Conservation (phyloP, 2,113 vertebrate species). For the Sylvilagus bachmani region DNA sequence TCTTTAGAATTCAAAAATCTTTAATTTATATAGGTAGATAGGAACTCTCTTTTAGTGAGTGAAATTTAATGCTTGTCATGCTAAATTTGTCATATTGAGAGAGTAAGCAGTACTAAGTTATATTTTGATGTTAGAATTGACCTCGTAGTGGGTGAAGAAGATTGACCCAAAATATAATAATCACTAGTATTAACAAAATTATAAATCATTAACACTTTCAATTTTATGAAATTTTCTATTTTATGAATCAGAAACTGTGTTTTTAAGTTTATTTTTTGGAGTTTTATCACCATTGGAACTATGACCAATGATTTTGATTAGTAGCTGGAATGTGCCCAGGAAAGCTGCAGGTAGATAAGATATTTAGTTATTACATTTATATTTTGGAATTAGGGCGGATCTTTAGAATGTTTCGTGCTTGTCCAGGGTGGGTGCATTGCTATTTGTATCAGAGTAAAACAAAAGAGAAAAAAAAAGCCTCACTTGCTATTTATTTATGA, state of each 20-base stretch:
- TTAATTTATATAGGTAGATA: conserved; percentile 2
- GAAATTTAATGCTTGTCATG: conserved; percentile 36
- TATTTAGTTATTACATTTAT: conserved; percentile 35
- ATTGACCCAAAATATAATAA: background rate
- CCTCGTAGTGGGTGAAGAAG: conserved; percentile 2
- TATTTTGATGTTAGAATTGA: conserved; percentile 51
- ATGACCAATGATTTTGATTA: conserved; percentile 30
- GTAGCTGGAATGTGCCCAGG: conserved; percentile 22
- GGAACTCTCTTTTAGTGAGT: conserved; percentile 39
- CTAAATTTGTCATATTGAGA: conserved; percentile 19
- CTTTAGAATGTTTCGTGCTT: conserved; percentile 40
- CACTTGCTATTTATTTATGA: conserved; percentile 26
- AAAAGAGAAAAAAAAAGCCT: background rate
- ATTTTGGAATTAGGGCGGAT: conserved; percentile 13
- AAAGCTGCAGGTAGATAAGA: background rate
- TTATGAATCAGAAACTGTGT: conserved; percentile 16
- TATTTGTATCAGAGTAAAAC: conserved; percentile 37
- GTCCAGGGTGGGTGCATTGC: background rate
- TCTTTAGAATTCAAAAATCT: conserved; percentile 39
- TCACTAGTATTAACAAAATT: conserved; percentile 3
- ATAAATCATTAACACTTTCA: background rate
- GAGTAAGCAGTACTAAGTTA: background rate
- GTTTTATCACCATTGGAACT: conserved; percentile 31
- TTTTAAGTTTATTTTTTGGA: conserved; percentile 63
- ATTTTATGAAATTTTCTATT: conserved; percentile 41